Base-by-base conservation (phyloP, 2,888 invertebrate genomes). In the Leucophora obtusa region DNA sequence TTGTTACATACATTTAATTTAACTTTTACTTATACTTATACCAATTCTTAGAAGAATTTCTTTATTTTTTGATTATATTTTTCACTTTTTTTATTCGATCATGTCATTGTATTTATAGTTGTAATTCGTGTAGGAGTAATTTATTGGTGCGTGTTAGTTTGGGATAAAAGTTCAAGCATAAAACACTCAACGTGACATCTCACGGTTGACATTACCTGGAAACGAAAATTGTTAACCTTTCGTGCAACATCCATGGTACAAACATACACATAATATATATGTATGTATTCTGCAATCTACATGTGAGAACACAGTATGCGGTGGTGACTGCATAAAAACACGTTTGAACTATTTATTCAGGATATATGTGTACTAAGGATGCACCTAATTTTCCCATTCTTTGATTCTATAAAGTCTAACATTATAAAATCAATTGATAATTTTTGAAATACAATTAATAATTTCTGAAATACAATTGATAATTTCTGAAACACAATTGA, bases 61-160 rank as follows among this genome's bases (percentile, higher is more conserved):
- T 72, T 56, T 54, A 21, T 53, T 54, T 11, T 66, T 54, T 38
- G 21, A 59, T 65, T 53, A 35, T 33, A 28, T 65, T 65, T 18
- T 9, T 6, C 33, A 60, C 38, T 21, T 15, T 63, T 24, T 62
- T 15, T 38, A 24, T 17, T 33, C 6, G 14, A 18, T 74, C 54
- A 54, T 74, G 18, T 62, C 58, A 63, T 68, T 75, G 63, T 53
- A 38, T 63, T 60, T 59, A 15, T 53, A 63, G 11, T 54, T 77
- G 15, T 21, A 43, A 58, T 69, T 68, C 35, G 43, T 76, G 69
- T 43, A 50, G 54, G 10, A 60, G 66, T 86, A 86, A 88, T 88
- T 87, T 88, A 88, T 88, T 83, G 83, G 82, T 83, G 84, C 87
- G 83, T 82, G 84, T 82, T 82, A 78, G 63, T 58, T 60, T 73